Base-by-base conservation (phyloP, 2,797 vertebrate species). In the Cichlasoma orientale region DNA sequence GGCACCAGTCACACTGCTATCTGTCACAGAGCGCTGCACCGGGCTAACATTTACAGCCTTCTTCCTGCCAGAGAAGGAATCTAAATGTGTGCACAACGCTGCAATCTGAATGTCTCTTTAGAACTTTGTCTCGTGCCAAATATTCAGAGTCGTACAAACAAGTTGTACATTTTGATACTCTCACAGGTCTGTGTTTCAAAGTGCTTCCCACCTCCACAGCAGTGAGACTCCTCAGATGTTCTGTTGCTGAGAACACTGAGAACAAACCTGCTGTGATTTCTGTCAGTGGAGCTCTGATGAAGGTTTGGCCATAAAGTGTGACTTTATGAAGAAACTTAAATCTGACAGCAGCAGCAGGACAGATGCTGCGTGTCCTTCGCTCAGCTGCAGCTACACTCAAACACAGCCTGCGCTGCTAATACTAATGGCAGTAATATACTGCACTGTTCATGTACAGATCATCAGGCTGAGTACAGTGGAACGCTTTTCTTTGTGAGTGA, bases 361-460 rank as follows among this genome's bases (percentile, higher is more conserved):
- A 9, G 61, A 47, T n/a, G 41, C 41, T 13, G 10, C 41, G 47
- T 27, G 61, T 47, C 47, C 44, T 19, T 27, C 5, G 6, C 61
- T 19, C 61, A 10, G 38, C 23, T 50, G 41, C 41, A 0, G 63
- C 16, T 50, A 29, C 63, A 13, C 10, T 29, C 25, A 50, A 68
- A 52, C 63, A 0, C 4, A 4, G 47, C 25, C 3, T 14, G 29
- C 2, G 31, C 18, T 52, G n/a, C 44, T 50, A 50, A 50, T 52
- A 29, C 50, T 2, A 50, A 68, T 10, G 9, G 4, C 1, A 68
- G 25, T 14, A 14, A 68, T 0, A n/a, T 68, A 0, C 0, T n/a
- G 44, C 44, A 68, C 11, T n/a, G 44, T 31, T 14, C 25, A 25
- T 31, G 14, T 9, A 68, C 13, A 41, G 12, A 50, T 68, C 11